Percentiles rank a stretch among this genome's conserved stretches.
These are phyloP conservation scores for Platyura marginata DNA, from an alignment of 1,140 invertebrate genomes.

Conservation along the genomic window DNA sequence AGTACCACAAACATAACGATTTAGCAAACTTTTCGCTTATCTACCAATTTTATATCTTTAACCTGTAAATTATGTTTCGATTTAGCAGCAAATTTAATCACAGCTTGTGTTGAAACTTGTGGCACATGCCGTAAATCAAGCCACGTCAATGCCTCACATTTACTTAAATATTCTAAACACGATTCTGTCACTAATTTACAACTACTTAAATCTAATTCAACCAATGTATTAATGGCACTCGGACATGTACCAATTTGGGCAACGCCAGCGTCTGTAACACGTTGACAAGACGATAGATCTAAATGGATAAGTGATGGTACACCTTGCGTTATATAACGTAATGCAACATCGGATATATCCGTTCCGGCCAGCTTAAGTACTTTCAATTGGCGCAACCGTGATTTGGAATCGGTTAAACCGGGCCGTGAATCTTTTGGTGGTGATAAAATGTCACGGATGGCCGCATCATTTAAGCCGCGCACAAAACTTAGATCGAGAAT, in stretches of 20 bases:
- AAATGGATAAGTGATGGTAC: conserved; percentile 50
- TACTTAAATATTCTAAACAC: conserved; percentile 55
- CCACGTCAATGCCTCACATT: conserved; percentile 35
- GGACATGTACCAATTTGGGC: conserved; percentile 49
- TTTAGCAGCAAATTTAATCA: conserved; percentile 62
- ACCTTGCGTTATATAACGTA: conserved; percentile 62
- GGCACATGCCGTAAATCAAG: conserved; percentile 58
- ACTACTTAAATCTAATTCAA: conserved; percentile 54
- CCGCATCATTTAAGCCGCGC: conserved; percentile 60
- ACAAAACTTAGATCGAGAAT: conserved; percentile 65
- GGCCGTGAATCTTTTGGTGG: conserved; percentile 70
- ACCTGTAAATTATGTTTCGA: conserved; percentile 54
- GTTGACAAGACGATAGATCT: conserved; percentile 66
- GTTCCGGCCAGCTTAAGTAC: conserved; percentile 64
- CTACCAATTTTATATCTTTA: conserved; percentile 53
- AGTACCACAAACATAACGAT: too few relatives aligned
- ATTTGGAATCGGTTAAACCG: conserved; percentile 62
- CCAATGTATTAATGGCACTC: conserved; percentile 24
- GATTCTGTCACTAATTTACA: conserved; percentile 66
- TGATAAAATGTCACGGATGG: conserved; percentile 62
- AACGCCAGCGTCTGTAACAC: conserved; percentile 78
- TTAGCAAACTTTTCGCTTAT: conserved; percentile 18
- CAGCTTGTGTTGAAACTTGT: conserved; percentile 53
- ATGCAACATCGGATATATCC: conserved; percentile 72
- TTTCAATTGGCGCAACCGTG: conserved; percentile 56